Evolutionary conservation across 92 coral and sea anemone species (phyloP), one percentile per base, ranked within the genome.

Genomic region (Porites rus): DNA sequence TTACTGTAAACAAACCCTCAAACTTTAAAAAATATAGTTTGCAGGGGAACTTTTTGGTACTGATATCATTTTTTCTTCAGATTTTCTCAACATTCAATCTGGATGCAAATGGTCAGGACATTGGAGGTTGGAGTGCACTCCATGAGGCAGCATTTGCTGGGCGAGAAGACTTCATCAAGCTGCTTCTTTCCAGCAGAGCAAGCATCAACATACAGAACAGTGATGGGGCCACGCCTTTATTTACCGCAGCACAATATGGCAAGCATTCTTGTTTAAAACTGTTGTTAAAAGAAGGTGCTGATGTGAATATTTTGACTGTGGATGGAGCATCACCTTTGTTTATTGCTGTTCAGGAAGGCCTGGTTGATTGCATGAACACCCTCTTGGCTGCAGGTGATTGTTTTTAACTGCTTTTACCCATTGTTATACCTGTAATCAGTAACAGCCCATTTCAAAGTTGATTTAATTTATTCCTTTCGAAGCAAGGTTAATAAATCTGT

Each of bases 61-160:
- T 21, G 18, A 19, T 17, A 56, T 12, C 14, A 7, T 76, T 14
- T 8, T 62, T 19, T 24, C 6, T 8, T 4, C 86, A 94, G 98
- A 83, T 94, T 51, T 88, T 90, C 75, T 72, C 91, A 0, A 66
- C 81, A 1, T 38, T 81, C 61, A 78, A 84, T 51, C 43, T 90
- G 9, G 88, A 93, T 52, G 73, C 91, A 6, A 77, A 94, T 66
- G 85, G 86, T 12, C 91, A 90, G 85, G 98, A 94, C 76, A 92
- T 89, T 24, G 96, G 98, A 13, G 98, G 94, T 10, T 94, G 98
- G 98, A 67, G 94, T 16, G 96, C 96, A 2, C 73, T 94, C 5
- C 98, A 94, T 38, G 98, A 94, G 65, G 98, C 98, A 25, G 94
- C 98, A 1, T 93, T 61, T 69, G 83, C 91, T 56, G 98, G 96